phyloP scores from a whole-genome alignment of 37 sponge, comb jelly and placozoan species.

The Hormiphora californensis region DNA sequence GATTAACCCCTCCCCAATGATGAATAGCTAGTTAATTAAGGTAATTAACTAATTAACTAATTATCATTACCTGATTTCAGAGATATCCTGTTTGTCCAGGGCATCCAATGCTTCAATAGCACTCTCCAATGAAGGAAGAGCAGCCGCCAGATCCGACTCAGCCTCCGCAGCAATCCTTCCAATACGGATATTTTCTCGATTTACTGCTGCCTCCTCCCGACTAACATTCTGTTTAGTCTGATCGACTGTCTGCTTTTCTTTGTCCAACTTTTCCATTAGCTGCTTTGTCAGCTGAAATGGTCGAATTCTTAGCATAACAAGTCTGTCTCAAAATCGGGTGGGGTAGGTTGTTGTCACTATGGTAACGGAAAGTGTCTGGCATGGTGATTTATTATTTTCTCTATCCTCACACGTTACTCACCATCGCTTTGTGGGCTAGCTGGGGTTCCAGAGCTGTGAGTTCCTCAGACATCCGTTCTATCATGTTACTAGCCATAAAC shows the following conservation, averaged over 20 bases:
- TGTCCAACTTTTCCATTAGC: background rate
- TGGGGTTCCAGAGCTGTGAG: slow-evolving; percentile 17
- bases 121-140: slow-evolving; percentile 59
- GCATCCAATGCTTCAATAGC: slow-evolving; percentile 59
- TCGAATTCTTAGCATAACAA: no score
- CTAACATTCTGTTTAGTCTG: slow-evolving; percentile 24
- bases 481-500: slow-evolving; percentile 17
- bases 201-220: slow-evolving; percentile 19
- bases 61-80: slow-evolving; percentile 60
- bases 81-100: slow-evolving; percentile 63
- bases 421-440: slow-evolving; percentile 27
- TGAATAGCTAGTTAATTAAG: background rate
- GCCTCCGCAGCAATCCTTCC: slow-evolving; percentile 57
- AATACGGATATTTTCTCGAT: background rate
- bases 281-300: slow-evolving; percentile 40
- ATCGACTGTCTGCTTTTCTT: background rate
- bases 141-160: slow-evolving; percentile 59
- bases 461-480: slow-evolving; percentile 26
- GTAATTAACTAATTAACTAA: background rate
- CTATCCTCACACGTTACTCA: background rate
- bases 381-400: background rate
- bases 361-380: background rate
- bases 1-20: no score
- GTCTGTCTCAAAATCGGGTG: no score
- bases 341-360: no score